Percentiles rank a stretch among this genome's conserved stretches.
Evolutionary conservation across 2,113 vertebrate genomes (phyloP).

Genomic region (Psephotus haematonotus): DNA sequence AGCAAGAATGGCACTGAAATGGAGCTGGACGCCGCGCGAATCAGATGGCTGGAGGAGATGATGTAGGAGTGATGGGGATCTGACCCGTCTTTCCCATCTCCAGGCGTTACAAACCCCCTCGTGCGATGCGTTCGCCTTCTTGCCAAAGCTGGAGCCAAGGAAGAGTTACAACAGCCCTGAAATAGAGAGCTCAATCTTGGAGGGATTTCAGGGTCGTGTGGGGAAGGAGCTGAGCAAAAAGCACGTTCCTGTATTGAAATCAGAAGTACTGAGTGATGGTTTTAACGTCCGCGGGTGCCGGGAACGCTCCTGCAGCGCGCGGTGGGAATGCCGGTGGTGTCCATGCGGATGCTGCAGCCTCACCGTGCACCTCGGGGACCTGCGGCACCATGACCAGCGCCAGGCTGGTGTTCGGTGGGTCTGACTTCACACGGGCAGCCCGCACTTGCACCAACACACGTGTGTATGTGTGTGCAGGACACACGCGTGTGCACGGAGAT

Average conservation of each 20-base stretch:
- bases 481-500: accelerated
- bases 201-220: not conserved
- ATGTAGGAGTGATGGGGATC: not conserved
- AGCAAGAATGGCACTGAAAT: not conserved
- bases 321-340: accelerated
- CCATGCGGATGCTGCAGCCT: accelerated
- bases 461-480: not conserved
- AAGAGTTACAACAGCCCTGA: not conserved
- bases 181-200: not conserved
- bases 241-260: not conserved
- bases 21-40: not conserved
- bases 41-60: not conserved
- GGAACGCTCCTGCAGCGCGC: accelerated
- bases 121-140: not conserved
- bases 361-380: not conserved
- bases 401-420: accelerated
- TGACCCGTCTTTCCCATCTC: not conserved
- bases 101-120: not conserved
- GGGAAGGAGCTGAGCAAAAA: not conserved
- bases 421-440: accelerated
- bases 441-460: accelerated
- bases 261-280: accelerated
- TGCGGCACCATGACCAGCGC: accelerated
- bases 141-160: not conserved
- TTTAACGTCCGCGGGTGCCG: accelerated